A percentile compares a stretch with the other conserved stretches of the same genome.
Conservation (phyloP, 2,888 invertebrate genomes). For the Norana najaformis region DNA sequence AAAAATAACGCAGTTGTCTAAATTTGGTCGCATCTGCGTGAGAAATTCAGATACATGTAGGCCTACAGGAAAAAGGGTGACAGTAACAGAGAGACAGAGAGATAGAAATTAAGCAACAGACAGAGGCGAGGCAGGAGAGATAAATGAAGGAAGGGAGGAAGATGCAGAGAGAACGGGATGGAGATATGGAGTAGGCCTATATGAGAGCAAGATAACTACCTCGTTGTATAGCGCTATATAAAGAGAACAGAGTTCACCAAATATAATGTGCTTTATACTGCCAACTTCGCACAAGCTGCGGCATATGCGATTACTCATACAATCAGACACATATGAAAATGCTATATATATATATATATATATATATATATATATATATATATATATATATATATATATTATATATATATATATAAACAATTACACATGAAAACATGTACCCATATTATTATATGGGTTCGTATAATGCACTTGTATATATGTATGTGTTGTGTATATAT, state of each 20-base stretch:
- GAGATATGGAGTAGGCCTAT: not conserved
- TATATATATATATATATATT: too few relatives aligned
- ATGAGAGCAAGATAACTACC: not conserved
- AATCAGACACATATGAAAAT: not conserved
- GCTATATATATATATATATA: not conserved
- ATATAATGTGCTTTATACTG: not conserved
- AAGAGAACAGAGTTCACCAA: not conserved
- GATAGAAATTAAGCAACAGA: too few relatives aligned
- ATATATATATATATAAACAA: too few relatives aligned
- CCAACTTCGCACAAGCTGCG: not conserved
- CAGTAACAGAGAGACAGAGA: too few relatives aligned
- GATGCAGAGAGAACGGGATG: too few relatives aligned
- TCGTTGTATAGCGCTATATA: not conserved
- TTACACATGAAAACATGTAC: too few relatives aligned
- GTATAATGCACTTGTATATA: too few relatives aligned
- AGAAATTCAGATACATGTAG: not conserved
- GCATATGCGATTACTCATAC: not conserved
- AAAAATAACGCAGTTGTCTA: not conserved
- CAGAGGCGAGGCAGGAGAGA: too few relatives aligned
- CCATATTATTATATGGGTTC: too few relatives aligned
- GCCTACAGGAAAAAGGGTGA: not conserved
- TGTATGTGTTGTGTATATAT: too few relatives aligned
- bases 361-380: not conserved
- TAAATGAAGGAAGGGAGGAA: too few relatives aligned
- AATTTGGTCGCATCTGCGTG: not conserved